Percentiles rank a stretch among this genome's conserved stretches.
Evolutionary conservation across 2,113 vertebrate genomes (phyloP).

Genomic region (Eublepharis macularius): DNA sequence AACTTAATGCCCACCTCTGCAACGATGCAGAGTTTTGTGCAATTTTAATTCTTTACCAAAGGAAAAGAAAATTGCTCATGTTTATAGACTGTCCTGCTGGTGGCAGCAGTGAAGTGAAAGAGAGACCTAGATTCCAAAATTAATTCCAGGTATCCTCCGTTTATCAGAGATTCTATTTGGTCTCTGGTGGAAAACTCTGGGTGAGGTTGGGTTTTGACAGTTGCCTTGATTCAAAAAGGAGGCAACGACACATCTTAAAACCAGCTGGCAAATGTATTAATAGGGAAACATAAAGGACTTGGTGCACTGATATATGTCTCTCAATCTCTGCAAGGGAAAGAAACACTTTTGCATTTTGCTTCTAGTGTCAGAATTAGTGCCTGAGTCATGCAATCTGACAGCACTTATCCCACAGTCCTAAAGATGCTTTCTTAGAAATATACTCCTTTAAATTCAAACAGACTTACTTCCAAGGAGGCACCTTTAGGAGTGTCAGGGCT

Average conservation of each 20-base stretch:
- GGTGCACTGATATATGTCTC: background rate
- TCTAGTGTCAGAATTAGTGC: background rate
- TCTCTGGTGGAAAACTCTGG: background rate
- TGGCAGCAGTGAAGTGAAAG: conserved; percentile 49
- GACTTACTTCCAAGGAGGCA: background rate
- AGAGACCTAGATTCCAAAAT: background rate
- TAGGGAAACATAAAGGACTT: background rate
- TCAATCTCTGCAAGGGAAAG: background rate
- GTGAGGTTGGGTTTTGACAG: background rate
- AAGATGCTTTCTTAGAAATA: background rate
- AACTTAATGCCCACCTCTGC: too few species aligned
- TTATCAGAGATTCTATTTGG: background rate
- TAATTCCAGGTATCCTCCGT: background rate
- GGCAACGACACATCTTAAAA: background rate
- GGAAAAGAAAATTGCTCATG: conserved; percentile 24
- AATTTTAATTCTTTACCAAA: background rate
- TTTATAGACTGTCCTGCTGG: conserved; percentile 60
- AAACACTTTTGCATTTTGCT: background rate
- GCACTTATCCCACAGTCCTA: background rate
- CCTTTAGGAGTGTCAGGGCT: too few species aligned
- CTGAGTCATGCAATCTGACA: background rate
- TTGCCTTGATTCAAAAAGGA: background rate
- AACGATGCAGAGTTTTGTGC: too few species aligned
- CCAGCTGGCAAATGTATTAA: background rate
- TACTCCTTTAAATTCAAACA: background rate